A percentile compares a stretch with the other conserved stretches of the same genome.
Conservation (phyloP, 2,888 invertebrate species). For the Tetrapedia diversipes region DNA sequence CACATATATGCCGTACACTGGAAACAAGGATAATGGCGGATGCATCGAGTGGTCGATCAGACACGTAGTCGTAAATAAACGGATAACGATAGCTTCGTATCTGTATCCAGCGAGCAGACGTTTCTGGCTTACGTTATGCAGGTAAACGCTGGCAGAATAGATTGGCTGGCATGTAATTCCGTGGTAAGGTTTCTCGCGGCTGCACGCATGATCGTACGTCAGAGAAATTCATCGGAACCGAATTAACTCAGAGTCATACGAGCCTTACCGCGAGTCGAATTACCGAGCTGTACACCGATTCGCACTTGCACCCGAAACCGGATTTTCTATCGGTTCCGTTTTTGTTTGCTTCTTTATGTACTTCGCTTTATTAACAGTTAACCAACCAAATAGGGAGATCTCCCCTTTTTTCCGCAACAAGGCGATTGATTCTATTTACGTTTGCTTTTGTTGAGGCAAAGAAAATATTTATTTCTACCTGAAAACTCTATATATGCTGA, state of each 20-base stretch:
- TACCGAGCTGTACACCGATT: no score
- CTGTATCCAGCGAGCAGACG: constrained; percentile 63
- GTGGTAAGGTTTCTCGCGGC: constrained; percentile 36
- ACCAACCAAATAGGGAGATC: no score
- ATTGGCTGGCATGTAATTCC: constrained; percentile 71
- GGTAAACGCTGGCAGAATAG: constrained; percentile 57
- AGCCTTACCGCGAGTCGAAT: constrained; percentile 7
- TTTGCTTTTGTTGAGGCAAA: no score
- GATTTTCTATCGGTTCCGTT: no score
- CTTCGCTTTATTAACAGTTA: no score
- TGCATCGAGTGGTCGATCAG: constrained; percentile 68
- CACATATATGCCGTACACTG: constrained; percentile 26
- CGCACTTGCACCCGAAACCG: no score
- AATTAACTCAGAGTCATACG: constrained; percentile 46
- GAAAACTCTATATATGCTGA: no score
- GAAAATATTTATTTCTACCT: no score
- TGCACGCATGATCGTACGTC: constrained; percentile 16
- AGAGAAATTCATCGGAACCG: constrained; percentile 52
- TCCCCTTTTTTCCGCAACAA: no score
- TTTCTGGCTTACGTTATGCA: constrained; percentile 59
- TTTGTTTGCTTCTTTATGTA: no score
- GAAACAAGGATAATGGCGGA: constrained; percentile 66
- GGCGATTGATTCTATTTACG: no score
- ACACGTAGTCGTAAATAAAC: constrained; percentile 74
- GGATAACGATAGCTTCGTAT: constrained; percentile 77